Conservation (phyloP, 2,888 invertebrate genomes). For the Rhabditophanes sp. region DNA sequence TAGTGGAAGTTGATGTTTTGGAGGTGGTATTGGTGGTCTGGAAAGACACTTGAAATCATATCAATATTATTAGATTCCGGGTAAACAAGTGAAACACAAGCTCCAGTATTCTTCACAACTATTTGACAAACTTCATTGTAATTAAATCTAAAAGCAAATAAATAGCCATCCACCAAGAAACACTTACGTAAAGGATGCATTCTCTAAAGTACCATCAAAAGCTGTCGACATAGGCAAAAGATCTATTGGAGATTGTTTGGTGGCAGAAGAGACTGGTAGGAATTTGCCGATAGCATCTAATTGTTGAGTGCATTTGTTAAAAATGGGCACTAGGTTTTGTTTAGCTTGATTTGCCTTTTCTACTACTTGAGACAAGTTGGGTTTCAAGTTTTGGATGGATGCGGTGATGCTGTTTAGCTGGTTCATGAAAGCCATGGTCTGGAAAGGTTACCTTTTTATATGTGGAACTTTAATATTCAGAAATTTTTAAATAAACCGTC, state of each 20-base stretch:
- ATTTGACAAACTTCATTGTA: conserved; percentile 36
- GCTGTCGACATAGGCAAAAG: conserved; percentile 36
- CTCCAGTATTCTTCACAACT: conserved; percentile 26
- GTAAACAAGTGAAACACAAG: conserved; percentile 16
- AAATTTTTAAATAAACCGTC: too few species aligned
- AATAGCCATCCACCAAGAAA: not conserved
- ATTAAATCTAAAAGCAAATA: conserved; percentile 19
- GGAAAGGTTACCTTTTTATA: too few species aligned
- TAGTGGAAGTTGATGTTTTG: conserved; percentile 37
- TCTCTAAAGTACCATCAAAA: conserved; percentile 36
- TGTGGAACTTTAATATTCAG: too few species aligned
- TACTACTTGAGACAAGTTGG: conserved; percentile 18
- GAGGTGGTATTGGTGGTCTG: conserved; percentile 39
- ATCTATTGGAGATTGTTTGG: conserved; percentile 42
- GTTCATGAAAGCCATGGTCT: conserved; percentile 36
- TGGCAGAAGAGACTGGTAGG: conserved; percentile 20
- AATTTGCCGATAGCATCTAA: conserved; percentile 36
- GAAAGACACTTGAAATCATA: conserved; percentile 23
- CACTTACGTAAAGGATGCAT: conserved; percentile 25
- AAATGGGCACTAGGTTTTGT: conserved; percentile 21
- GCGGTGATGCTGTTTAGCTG: conserved; percentile 17
- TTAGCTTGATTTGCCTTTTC: conserved; percentile 26
- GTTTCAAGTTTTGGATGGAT: conserved; percentile 20
- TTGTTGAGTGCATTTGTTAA: conserved; percentile 27
- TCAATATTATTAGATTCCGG: conserved; percentile 11